Percentiles rank a stretch among this genome's conserved stretches.
Conservation (phyloP, 2,797 vertebrate species). For the Babyrousa celebensis region DNA sequence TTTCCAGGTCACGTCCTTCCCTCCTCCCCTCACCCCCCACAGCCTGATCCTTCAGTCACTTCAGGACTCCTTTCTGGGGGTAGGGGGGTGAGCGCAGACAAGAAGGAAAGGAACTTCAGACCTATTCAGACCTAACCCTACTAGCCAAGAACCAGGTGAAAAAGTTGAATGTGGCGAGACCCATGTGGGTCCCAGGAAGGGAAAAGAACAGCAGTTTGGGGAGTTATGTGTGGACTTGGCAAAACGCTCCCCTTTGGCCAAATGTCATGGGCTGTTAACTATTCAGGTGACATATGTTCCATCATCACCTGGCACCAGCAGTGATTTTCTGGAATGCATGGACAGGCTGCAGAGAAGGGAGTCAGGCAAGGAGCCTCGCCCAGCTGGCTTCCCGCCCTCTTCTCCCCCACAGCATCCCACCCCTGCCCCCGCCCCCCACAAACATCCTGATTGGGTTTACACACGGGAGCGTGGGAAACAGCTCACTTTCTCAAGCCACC, state of each 20-base stretch:
- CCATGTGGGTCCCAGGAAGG: rapidly evolving
- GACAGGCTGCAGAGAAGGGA: neutral
- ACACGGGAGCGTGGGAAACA: slow-evolving; percentile 71
- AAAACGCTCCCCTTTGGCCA: neutral
- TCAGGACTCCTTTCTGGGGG: neutral
- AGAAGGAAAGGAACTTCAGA: neutral
- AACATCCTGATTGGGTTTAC: neutral
- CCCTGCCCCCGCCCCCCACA: neutral
- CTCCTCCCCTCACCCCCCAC: neutral
- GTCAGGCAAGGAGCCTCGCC: neutral
- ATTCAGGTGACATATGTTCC: neutral
- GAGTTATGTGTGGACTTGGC: neutral
- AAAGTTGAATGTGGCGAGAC: neutral
- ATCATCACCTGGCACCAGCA: neutral
- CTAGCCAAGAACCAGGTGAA: neutral
- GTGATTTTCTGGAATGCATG: neutral
- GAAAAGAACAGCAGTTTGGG: neutral
- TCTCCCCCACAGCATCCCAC: neutral
- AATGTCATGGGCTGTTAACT: neutral
- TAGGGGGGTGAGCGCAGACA: neutral
- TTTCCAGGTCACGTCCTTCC: neutral
- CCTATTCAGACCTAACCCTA: neutral
- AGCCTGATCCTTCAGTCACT: neutral
- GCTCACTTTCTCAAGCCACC: slow-evolving; percentile 22
- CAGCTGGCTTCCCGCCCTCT: neutral